Conservation (phyloP, 1,140 invertebrate species). For the Rhizoglyphus robini region DNA sequence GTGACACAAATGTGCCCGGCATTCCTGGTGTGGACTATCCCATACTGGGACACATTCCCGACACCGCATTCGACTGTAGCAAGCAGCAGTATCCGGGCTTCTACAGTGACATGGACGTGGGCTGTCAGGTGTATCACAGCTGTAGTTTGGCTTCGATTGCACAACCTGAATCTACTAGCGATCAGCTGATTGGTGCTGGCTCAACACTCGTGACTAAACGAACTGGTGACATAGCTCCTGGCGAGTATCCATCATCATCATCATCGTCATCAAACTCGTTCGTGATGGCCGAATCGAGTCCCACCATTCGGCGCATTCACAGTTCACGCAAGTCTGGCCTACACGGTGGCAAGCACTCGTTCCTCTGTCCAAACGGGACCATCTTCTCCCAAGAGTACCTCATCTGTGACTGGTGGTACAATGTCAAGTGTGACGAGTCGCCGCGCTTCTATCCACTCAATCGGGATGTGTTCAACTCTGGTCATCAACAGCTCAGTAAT, state of each 20-base stretch:
- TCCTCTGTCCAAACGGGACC: conserved; percentile 66
- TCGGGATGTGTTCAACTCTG: conserved; percentile 16
- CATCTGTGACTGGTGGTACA: conserved; percentile 65
- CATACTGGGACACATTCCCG: conserved; percentile 21
- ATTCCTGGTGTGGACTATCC: conserved; percentile 24
- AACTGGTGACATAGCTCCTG: too few species aligned
- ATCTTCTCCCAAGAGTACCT: conserved; percentile 35
- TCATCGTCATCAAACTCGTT: background rate
- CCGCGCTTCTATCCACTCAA: conserved; percentile 44
- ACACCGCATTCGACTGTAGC: conserved; percentile 23
- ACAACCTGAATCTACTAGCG: background rate
- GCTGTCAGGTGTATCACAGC: conserved; percentile 25
- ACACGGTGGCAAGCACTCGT: conserved; percentile 31
- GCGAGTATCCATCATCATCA: too few species aligned
- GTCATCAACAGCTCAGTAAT: too few species aligned
- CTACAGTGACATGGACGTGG: conserved; percentile 24
- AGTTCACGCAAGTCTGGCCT: background rate
- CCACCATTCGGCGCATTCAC: background rate
- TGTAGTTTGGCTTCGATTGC: conserved; percentile 6
- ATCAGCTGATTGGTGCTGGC: background rate
- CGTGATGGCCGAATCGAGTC: background rate
- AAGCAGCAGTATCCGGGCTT: conserved; percentile 22
- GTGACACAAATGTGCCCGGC: conserved; percentile 21
- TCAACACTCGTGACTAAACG: too few species aligned
- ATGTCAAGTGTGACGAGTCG: conserved; percentile 54